phyloP scores from a whole-genome alignment of 30 jellyfish, hydroid and myxozoan species.

The Catostylus mosaicus region DNA sequence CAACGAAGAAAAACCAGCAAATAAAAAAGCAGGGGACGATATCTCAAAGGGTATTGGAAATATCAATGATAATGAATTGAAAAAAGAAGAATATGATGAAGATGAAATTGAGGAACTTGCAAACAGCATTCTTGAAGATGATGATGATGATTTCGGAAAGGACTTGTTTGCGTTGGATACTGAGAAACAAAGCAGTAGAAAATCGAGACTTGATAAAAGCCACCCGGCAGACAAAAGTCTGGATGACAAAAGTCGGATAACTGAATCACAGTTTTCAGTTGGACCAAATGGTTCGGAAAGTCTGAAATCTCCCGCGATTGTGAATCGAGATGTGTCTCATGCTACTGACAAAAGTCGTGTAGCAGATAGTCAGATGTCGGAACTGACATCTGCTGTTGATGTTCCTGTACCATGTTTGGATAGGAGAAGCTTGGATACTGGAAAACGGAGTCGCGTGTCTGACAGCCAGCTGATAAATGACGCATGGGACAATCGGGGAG shows the following conservation, averaged over 20 bases:
- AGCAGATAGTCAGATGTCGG: conserved; percentile 21
- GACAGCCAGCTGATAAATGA: no score
- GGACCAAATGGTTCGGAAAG: background rate
- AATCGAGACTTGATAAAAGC: background rate
- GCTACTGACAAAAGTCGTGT: conserved; percentile 42
- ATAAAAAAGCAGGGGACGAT: background rate
- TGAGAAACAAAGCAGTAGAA: background rate
- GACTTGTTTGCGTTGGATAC: conserved; percentile 39
- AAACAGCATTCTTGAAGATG: conserved; percentile 34
- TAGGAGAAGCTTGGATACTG: background rate
- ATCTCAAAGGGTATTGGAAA: background rate
- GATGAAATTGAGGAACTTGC: conserved; percentile 31
- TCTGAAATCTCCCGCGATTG: background rate
- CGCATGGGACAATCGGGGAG: no score
- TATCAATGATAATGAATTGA: background rate
- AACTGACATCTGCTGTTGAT: background rate
- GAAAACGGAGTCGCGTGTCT: no score
- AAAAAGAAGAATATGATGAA: background rate
- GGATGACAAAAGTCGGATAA: conserved; percentile 25
- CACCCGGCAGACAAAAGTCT: no score
- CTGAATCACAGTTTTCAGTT: background rate
- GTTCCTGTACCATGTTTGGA: background rate
- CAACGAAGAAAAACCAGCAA: background rate
- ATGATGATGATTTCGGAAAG: conserved; percentile 12
- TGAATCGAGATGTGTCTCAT: background rate